These are phyloP conservation scores for Eristalis arbustorum DNA, from an alignment of 2,888 invertebrate genomes.

Conservation along the genomic window DNA sequence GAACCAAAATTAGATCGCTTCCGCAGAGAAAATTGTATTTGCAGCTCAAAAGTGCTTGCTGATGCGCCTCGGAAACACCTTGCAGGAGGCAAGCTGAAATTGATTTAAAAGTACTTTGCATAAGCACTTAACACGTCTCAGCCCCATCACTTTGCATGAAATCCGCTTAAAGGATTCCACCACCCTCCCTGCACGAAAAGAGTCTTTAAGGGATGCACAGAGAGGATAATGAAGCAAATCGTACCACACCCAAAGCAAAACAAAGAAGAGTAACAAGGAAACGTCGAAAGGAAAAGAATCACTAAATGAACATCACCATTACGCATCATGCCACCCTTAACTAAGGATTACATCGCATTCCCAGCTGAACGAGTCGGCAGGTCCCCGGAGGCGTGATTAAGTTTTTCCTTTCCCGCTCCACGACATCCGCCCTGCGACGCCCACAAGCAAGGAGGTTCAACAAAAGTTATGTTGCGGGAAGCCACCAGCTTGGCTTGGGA, in stretches of 20 bases:
- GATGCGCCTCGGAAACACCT: too few relatives aligned
- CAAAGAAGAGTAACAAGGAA: not conserved
- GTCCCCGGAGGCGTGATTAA: not conserved
- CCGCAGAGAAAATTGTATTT: too few relatives aligned
- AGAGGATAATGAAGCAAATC: not conserved
- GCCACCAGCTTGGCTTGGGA: not conserved
- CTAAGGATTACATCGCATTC: not conserved
- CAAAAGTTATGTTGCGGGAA: not conserved
- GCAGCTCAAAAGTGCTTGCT: too few relatives aligned
- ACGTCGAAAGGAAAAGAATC: not conserved
- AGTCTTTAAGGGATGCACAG: not conserved
- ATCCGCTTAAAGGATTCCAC: not conserved
- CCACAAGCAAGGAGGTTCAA: not conserved
- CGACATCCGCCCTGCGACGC: not conserved
- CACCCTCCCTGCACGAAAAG: not conserved
- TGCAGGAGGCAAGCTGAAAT: not conserved
- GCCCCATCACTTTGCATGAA: not conserved
- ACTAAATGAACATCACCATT: not conserved
- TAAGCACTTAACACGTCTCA: too few relatives aligned
- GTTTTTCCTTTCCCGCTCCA: not conserved
- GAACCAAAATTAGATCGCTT: too few relatives aligned
- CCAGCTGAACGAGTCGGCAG: not conserved
- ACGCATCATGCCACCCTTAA: not conserved
- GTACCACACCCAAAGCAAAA: not conserved
- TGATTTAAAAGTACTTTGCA: not conserved